Percentiles rank a stretch among this genome's conserved stretches.
Conservation (phyloP, 53 echinoderm and acorn worm genomes). For the Hippasteria phrygiana region DNA sequence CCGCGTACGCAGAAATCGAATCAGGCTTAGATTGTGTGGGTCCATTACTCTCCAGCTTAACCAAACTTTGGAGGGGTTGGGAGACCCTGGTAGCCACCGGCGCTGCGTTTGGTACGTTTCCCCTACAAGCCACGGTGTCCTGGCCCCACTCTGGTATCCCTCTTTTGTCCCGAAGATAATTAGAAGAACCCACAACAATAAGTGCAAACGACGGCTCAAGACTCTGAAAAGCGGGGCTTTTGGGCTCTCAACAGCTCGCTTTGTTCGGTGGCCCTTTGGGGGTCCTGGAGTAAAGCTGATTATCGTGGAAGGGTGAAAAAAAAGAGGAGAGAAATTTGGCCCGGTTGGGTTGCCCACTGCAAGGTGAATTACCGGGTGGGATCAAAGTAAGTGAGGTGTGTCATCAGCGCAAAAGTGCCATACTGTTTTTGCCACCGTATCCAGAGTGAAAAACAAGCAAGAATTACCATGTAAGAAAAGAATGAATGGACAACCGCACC, state of each 20-base stretch:
- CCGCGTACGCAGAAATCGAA: constrained; percentile 19
- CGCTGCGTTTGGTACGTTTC: not conserved
- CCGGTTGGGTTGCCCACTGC: constrained; percentile 18
- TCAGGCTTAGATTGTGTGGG: constrained; percentile 29
- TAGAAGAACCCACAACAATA: constrained; percentile 63
- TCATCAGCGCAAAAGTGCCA: constrained; percentile 23
- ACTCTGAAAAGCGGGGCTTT: constrained; percentile 25
- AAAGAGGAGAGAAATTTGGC: not conserved
- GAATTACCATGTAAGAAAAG: not conserved
- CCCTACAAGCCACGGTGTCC: constrained; percentile 12
- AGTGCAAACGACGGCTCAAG: constrained; percentile 35
- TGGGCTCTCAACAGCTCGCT: not conserved
- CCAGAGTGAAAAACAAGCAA: too few relatives aligned
- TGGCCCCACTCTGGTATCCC: not conserved
- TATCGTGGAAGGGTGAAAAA: constrained; percentile 39
- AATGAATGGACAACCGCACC: too few relatives aligned
- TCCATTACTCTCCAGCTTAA: not conserved
- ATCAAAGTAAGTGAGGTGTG: constrained; percentile 34
- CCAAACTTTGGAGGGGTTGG: not conserved
- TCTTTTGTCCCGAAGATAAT: constrained; percentile 53
- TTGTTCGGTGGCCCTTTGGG: constrained; percentile 20
- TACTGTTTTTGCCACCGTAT: not conserved
- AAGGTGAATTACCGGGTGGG: constrained; percentile 30
- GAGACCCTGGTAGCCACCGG: not conserved
- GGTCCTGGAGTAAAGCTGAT: constrained; percentile 52